phyloP scores from a whole-genome alignment of 2,888 invertebrate species.

The Ectemnius continuus region DNA sequence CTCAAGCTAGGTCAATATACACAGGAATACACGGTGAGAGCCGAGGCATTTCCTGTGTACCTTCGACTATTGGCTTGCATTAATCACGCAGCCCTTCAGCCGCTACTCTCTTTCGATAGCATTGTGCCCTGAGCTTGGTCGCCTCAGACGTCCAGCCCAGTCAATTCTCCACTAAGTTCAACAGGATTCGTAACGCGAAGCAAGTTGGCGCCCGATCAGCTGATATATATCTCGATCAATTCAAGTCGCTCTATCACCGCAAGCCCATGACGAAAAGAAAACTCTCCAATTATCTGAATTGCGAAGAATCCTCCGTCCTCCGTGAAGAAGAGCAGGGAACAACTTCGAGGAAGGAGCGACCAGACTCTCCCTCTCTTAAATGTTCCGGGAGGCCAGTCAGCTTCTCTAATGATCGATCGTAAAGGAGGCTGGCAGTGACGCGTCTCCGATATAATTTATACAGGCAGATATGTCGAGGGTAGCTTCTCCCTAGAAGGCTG shows the following conservation, averaged over 20 bases:
- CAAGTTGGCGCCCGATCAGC: no score
- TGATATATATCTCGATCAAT: no score
- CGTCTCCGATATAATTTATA: constrained; percentile 77
- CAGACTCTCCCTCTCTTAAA: constrained; percentile 72
- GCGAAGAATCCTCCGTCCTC: no score
- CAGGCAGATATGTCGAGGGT: constrained; percentile 74
- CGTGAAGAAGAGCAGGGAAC: no score
- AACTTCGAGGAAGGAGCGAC: constrained; percentile 29
- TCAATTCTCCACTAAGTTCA: constrained; percentile 27
- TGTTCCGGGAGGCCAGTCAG: constrained; percentile 75
- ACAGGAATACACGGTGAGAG: constrained; percentile 65
- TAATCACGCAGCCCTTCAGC: constrained; percentile 60
- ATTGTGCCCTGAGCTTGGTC: constrained; percentile 29
- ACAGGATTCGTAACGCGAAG: no score
- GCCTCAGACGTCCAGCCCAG: constrained; percentile 35
- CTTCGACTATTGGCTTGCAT: constrained; percentile 69
- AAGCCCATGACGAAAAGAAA: no score
- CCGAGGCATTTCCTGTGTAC: constrained; percentile 63
- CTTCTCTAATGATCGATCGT: constrained; percentile 77
- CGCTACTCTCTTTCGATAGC: neutral
- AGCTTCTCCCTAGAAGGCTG: constrained; percentile 68
- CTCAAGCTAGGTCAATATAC: constrained; percentile 69
- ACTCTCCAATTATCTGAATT: no score
- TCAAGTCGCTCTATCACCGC: no score
- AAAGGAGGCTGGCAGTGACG: constrained; percentile 75